Base-by-base conservation (phyloP, 2,797 vertebrate genomes). In the Neomorphus geoffroyi region DNA sequence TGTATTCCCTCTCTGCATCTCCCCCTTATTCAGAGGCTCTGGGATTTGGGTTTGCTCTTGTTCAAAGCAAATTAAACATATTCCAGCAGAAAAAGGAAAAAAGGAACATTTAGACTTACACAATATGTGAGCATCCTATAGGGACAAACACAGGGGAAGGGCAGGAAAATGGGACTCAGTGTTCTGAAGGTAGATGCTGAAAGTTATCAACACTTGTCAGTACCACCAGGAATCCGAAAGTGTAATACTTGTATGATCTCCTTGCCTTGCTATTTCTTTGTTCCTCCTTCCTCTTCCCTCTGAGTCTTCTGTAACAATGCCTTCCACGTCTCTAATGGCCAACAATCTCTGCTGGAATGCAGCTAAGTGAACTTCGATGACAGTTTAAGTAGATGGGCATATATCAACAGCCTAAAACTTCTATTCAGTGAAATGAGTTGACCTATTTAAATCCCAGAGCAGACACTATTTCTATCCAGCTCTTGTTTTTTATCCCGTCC, bases 51-150 rank as follows among this genome's bases (percentile, higher is more conserved):
- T 54, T 93, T 87, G 64, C 86, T 94, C 67, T 90, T 60, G 39
- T 65, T 96, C 83, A 93, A 88, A 87, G 80, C 33, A 84, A 93
- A 94, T 82, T 88, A 88, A 95, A 91, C 88, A 60, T 43, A 92
- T 88, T 92, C 74, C 57, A 72, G 27, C 33, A 78, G 78, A 87
- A 94, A 86, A 84, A 8, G 23, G 7, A 14, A 18, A 86, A 88
- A 77, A 80, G 30, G 50, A 89, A n/a, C 26, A 7, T 79, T 77
- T 24, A 78, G 50, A 35, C n/a, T 73, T 85, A 18, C 3, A 5
- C 41, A 53, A 71, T n/a, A 19, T 4, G 16, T 1, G 1, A 79
- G 33, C 53, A 75, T 79, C 54, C 61, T 45, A 3, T 3, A 64
- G 64, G 73, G 73, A 86, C 53, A 77, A 79, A 80, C 27, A 53